phyloP scores from a whole-genome alignment of 1,140 invertebrate species.

The Caenorhabditis brenneri region DNA sequence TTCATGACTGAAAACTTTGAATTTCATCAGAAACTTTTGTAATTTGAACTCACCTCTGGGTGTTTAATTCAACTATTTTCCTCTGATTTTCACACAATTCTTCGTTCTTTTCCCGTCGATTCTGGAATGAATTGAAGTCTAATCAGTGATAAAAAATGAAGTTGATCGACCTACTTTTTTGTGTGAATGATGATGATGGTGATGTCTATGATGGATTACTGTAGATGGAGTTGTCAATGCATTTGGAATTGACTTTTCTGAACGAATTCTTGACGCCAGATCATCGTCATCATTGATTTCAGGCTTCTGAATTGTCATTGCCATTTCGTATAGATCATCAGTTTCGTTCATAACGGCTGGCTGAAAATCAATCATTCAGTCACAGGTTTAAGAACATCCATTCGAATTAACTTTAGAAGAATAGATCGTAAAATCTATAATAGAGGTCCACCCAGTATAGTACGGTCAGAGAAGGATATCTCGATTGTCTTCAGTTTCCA shows the following conservation, averaged over 20 bases:
- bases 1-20: conserved; percentile 28
- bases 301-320: background rate
- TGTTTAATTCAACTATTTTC: conserved; percentile 30
- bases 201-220: conserved; percentile 4
- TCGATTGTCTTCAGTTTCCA: too few species aligned
- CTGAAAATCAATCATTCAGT: background rate
- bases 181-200: background rate
- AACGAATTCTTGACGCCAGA: background rate
- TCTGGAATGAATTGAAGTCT: background rate
- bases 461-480: too few species aligned
- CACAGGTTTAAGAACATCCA: too few species aligned
- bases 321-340: conserved; percentile 41
- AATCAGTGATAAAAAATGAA: background rate
- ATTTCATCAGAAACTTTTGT: background rate
- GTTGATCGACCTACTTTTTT: background rate
- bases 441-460: too few species aligned
- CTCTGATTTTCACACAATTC: conserved; percentile 18
- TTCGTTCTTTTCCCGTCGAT: conserved; percentile 16
- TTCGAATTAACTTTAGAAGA: too few species aligned
- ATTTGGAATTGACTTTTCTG: conserved; percentile 16
- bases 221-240: background rate
- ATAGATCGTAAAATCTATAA: too few species aligned
- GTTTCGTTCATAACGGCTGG: conserved; percentile 29
- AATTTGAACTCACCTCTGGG: background rate
- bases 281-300: conserved; percentile 20